Evolutionary conservation across 1,140 invertebrate species (phyloP).

Genomic region (Bombus huntii): DNA sequence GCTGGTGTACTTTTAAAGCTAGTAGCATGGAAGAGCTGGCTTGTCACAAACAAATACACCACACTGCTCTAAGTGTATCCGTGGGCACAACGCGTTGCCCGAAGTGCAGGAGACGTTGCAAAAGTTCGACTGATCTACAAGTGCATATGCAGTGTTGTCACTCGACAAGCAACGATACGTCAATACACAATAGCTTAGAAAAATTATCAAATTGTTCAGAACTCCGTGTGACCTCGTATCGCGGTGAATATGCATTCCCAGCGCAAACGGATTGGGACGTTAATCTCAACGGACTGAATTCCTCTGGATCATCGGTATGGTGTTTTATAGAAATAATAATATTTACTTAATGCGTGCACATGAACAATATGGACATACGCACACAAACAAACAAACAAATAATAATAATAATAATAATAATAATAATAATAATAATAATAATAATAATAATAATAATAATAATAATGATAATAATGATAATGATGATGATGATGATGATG

Average conservation of each 20-base stretch:
- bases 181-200: constrained; percentile 76
- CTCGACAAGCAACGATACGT: constrained; percentile 79
- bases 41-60: constrained; percentile 78
- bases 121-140: constrained; percentile 89
- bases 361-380: constrained; percentile 25
- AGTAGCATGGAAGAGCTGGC: constrained; percentile 74
- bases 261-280: constrained; percentile 77
- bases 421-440: neutral
- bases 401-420: neutral
- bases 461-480: too few species aligned
- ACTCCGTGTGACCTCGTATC: constrained; percentile 69
- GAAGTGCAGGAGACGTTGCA: constrained; percentile 92
- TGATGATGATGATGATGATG: too few species aligned
- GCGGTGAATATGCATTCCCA: constrained; percentile 76
- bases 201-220: constrained; percentile 70
- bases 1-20: constrained; percentile 81
- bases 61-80: constrained; percentile 79
- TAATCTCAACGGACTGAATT: constrained; percentile 72
- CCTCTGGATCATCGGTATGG: constrained; percentile 76
- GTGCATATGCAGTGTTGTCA: constrained; percentile 88
- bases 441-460: neutral
- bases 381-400: constrained; percentile 31
- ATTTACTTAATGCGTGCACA: constrained; percentile 18
- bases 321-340: constrained; percentile 57
- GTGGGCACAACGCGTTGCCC: constrained; percentile 91